A percentile compares a stretch with the other conserved stretches of the same genome.
phyloP scores from a whole-genome alignment of 2,113 vertebrate genomes.

The Grallaria varia region DNA sequence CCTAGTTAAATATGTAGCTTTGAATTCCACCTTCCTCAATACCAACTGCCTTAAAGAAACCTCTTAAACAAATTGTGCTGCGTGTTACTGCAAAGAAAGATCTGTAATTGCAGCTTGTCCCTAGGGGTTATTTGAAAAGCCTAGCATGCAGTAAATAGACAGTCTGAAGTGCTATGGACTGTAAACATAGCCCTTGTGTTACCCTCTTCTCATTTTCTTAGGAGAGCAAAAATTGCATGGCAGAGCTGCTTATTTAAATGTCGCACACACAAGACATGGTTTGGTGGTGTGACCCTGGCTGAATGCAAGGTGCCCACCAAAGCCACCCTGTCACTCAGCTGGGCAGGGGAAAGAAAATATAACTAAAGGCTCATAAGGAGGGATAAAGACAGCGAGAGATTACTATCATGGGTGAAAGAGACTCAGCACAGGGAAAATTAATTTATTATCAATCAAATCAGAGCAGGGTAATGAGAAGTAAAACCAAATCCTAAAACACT shows the following conservation, averaged over 20 bases:
- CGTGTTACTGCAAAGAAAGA: neutral
- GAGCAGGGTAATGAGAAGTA: neutral
- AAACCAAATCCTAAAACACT: neutral
- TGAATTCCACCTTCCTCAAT: neutral
- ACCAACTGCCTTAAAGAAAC: neutral
- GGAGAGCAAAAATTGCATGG: neutral
- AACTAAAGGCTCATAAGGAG: fast-evolving
- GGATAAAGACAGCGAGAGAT: neutral
- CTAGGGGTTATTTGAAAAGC: neutral
- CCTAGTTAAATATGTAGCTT: neutral
- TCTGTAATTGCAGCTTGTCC: neutral
- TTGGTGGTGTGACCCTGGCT: neutral
- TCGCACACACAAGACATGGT: neutral
- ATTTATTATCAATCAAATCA: neutral
- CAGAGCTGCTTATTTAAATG: neutral
- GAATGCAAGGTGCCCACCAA: neutral
- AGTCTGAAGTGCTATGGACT: neutral
- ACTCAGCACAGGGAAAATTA: neutral
- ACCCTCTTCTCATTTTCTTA: neutral
- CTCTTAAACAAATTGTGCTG: neutral
- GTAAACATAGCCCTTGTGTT: neutral
- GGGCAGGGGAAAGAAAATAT: neutral
- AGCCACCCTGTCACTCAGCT: neutral
- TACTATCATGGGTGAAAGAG: neutral
- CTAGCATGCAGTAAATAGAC: neutral